Evolutionary conservation across 2,113 vertebrate species (phyloP).

Genomic region (Hippolais icterina): DNA sequence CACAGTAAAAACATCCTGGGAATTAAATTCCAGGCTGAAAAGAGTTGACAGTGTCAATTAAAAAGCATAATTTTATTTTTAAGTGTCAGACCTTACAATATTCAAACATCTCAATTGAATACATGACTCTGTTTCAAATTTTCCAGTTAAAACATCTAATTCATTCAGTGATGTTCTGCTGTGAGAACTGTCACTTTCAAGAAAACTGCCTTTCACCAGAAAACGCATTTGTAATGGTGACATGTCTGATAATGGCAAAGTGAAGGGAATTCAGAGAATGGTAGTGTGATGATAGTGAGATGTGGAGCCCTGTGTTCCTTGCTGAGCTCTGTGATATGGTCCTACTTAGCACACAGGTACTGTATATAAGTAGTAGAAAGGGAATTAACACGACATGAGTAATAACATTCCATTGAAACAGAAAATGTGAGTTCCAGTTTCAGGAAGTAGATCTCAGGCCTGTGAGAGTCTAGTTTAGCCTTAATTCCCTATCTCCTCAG

Average conservation of each 20-base stretch:
- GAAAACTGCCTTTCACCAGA: not conserved
- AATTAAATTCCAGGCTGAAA: not conserved
- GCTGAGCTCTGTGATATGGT: not conserved
- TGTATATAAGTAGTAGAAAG: not conserved
- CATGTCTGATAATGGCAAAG: not conserved
- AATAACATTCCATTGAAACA: not conserved
- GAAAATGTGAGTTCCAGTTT: not conserved
- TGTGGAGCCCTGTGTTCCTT: not conserved
- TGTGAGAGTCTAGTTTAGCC: not conserved
- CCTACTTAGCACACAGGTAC: not conserved
- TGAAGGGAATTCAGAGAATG: not conserved
- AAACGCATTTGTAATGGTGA: not conserved
- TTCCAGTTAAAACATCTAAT: not conserved
- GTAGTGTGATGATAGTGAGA: not conserved
- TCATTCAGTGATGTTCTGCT: not conserved
- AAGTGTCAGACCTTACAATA: not conserved
- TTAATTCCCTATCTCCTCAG: not conserved
- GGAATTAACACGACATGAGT: not conserved
- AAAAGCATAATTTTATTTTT: not conserved
- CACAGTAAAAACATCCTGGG: not conserved
- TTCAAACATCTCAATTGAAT: not conserved
- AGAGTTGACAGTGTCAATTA: not conserved
- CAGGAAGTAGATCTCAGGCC: not conserved
- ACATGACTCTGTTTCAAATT: not conserved
- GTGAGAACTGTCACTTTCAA: not conserved